These are phyloP conservation scores for Pachyrhynchus sulphureomaculatus DNA, from an alignment of 1,140 invertebrate genomes.

Conservation along the genomic window DNA sequence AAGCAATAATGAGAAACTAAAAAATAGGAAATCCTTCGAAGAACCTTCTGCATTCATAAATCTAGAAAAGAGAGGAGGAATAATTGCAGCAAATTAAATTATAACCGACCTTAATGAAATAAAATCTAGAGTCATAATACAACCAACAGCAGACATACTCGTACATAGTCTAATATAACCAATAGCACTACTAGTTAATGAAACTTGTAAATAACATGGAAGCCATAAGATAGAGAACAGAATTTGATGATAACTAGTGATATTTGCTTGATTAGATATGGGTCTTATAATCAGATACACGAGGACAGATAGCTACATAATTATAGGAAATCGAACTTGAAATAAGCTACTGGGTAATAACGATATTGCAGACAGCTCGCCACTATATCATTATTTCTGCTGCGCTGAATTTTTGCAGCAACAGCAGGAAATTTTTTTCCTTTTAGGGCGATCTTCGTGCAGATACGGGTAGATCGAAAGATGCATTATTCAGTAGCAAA, in stretches of 20 bases:
- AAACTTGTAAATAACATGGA: too few species aligned
- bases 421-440: conserved; percentile 9
- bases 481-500: conserved; percentile 35
- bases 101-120: too few species aligned
- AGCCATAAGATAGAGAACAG: too few species aligned
- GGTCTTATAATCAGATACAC: conserved; percentile 10
- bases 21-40: too few species aligned
- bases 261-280: conserved; percentile 19
- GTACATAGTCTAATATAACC: too few species aligned
- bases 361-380: conserved; percentile 14
- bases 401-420: conserved; percentile 13
- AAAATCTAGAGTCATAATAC: too few species aligned
- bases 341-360: conserved; percentile 31
- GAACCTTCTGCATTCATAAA: too few species aligned
- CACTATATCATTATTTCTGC: conserved; percentile 29
- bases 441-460: conserved; percentile 22
- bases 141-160: too few species aligned
- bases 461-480: conserved; percentile 21
- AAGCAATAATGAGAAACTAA: too few species aligned
- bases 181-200: too few species aligned
- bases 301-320: conserved; percentile 22
- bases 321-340: conserved; percentile 25
- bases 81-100: too few species aligned
- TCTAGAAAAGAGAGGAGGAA: too few species aligned
- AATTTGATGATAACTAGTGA: neutral